Evolutionary conservation across 2,113 vertebrate species (phyloP), one percentile per base, ranked within the genome.

Genomic region (Lates calcarifer): DNA sequence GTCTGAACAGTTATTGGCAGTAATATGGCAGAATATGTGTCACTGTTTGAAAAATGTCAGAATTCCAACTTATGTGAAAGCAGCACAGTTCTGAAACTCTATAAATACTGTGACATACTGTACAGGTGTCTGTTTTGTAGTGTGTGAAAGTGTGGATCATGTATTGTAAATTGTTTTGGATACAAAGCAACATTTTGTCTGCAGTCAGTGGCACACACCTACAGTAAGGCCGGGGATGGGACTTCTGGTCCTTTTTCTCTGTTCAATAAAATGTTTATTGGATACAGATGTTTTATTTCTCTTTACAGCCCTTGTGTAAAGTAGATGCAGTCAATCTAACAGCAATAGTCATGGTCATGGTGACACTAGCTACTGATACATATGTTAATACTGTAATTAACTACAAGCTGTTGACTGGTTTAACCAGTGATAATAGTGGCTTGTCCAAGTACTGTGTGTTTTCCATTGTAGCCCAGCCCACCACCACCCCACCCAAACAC

Each of bases 31-130:
- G 62, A 12, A 10, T 13, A 3, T 57, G 13, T n/a, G 26, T 55
- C 35, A 62, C 43, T 37, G 3, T 51, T 45, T 13, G 5, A 41
- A 53, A 37, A 61, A 8, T 18, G 7, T 33, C 39, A 47, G n/a
- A 28, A 29, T n/a, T 29, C 1, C 0, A 1, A 76, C 47, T 56
- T 56, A 0, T 9, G 6, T 33, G 7, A 33, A 67, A 67, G 35
- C 43, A 66, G 39, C 20, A 15, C 12, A 15, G 33, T 5, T 74
- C 43, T 31, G 24, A 22, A 41, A 49, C 13, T 51, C 6, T 47
- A 26, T 79, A 69, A 74, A 74, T 70, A 69, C 29, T 76, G 62
- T 71, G 53, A 58, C 35, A 56, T 47, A 41, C 22, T 61, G 70
- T 74, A 37, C 3, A 22, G 24, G 35, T 28, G n/a, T 55, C 9